These are phyloP conservation scores for Pelvicachromis taeniatus DNA, from an alignment of 2,113 vertebrate species.

Conservation along the genomic window DNA sequence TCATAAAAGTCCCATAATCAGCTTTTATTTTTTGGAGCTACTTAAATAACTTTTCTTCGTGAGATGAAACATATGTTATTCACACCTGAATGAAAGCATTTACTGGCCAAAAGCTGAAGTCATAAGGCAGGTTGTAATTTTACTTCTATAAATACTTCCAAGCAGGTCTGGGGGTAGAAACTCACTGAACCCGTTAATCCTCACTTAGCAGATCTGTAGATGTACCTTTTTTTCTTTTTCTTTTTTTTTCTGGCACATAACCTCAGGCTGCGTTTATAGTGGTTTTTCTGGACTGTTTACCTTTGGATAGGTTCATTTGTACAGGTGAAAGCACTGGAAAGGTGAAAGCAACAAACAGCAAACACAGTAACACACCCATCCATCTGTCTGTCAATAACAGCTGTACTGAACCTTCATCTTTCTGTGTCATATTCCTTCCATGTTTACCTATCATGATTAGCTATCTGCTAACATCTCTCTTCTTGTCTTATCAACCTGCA, in stretches of 20 bases:
- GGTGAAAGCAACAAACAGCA: background rate
- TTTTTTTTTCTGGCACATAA: background rate
- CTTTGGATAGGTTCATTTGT: background rate
- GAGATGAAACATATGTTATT: background rate
- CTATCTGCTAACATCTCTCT: background rate
- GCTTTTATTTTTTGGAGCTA: background rate
- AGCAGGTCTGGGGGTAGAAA: background rate
- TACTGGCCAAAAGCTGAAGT: background rate
- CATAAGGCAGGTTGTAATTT: background rate
- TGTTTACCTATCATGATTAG: background rate
- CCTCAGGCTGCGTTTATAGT: background rate
- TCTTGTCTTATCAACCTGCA: background rate
- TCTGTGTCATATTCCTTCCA: background rate
- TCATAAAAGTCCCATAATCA: background rate
- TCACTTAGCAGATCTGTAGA: background rate
- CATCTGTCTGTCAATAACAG: background rate
- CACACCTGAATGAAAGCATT: background rate
- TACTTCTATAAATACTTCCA: background rate
- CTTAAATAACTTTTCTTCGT: background rate
- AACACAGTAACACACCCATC: background rate
- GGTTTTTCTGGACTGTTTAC: background rate
- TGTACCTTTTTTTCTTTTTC: background rate
- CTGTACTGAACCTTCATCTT: background rate
- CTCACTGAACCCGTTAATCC: background rate
- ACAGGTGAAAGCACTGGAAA: background rate